Base-by-base conservation (phyloP, 92 coral and sea anemone genomes). In the Parazoanthus darwini region DNA sequence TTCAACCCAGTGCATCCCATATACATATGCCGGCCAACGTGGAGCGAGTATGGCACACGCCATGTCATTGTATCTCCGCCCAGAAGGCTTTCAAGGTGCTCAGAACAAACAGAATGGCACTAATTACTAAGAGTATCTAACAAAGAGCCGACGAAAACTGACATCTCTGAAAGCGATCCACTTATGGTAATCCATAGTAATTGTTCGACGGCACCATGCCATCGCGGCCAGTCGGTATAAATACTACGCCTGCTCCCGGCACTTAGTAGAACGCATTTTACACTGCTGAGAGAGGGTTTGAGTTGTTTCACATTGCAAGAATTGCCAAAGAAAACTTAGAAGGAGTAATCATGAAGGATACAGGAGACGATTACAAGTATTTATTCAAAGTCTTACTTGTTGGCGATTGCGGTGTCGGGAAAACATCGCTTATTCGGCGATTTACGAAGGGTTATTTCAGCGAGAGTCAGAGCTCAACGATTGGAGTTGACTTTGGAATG, bases 331-430 rank as follows among this genome's bases (percentile, higher is more conserved):
- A 83, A 70, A 0, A 8, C 25, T 11, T 20, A 9, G 10, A 70
- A 37, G 25, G 51, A 26, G 78, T 74, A 66, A 51, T 43, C 70
- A 92, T 92, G 94, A 86, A 78, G 71, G 94, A 92, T 23, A 76
- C 78, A 2, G 85, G 86, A 77, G 86, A 93, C 63, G 93, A 92
- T 74, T 93, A 92, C 87, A 96, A 97, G 86, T 94, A 97, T 86
- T 88, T 96, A 48, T 97, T 97, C 87, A 97, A 96, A 88, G 95
- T 97, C 51, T 88, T 97, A 77, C 93, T 97, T 3, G 93, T 95
- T 78, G 99, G 99, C 11, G 98, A 97, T 75, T 95, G 96, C 5
- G 98, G 98, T 46, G 99, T 97, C 75, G 99, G 99, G 26, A 97
- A 97, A 82, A 97, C 99, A 8, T 97, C 99, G 36, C 91, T 97